Evolutionary conservation across 2,888 invertebrate genomes (phyloP), one percentile per base, ranked within the genome.

Genomic region (Trypoxylon attenuatum): DNA sequence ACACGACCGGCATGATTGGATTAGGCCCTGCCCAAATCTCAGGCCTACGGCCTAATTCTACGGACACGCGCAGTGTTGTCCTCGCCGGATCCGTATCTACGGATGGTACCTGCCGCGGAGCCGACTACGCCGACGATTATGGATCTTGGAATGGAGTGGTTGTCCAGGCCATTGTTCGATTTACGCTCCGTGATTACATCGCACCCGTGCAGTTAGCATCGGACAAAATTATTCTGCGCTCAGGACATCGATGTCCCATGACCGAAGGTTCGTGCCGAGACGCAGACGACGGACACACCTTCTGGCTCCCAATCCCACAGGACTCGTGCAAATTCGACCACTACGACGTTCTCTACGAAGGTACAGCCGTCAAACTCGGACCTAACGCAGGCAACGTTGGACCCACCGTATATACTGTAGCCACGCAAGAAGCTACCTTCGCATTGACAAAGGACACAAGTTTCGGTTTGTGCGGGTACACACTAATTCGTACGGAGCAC

Each of bases 321-420:
- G 10, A 16, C 1, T 2, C 2, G 1, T 46, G 54, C 13, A 2
- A 39, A 5, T 54, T 54, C 5, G 10, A 46, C 0, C 38, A 46
- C 1, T 54, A 54, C n/a, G 38, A 46, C n/a, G 23, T 46, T 0
- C n/a, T 54, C 1, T 54, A 54, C 16, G 54, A 54, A n/a, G 38
- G 46, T 1, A 10, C 1, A 2, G 50, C 50, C 6, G 16, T 4
- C 0, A 15, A 16, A 5, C 10, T 47, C 5, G 13, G 2, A 22
- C 13, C 49, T 5, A 8, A 19, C n/a, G n/a, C n/a, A 8, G 0
- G 5, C 2, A 3, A 49, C 13, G 1, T 10, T 10, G 22, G 27
- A 2, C 19, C 29, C 18, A 18, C 6, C 1, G n/a, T 49, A 1
- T 49, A 21, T 6, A 33, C 47, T 0, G 21, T 33, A 0, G n/a